phyloP scores from a whole-genome alignment of 2,797 vertebrate genomes.

The Chloroceryle inda region DNA sequence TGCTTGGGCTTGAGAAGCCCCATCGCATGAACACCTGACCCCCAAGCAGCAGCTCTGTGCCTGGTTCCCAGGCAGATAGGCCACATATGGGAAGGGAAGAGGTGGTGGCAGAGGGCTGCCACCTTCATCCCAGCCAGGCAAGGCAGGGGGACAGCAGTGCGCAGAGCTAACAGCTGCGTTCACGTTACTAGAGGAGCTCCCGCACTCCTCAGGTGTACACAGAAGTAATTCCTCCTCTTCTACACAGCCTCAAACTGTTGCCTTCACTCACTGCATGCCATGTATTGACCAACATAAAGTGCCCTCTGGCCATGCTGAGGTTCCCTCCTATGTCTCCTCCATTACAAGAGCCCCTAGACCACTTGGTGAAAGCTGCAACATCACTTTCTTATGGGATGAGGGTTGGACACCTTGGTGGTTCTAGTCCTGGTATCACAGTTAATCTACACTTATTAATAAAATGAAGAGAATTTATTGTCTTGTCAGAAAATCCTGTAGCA shows the following conservation, averaged over 20 bases:
- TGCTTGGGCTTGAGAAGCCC: not conserved
- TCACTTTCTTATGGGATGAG: not conserved
- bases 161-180: not conserved
- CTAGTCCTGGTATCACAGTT: not conserved
- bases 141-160: not conserved
- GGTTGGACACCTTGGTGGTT: not conserved
- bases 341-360: rapidly evolving
- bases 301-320: rapidly evolving
- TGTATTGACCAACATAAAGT: rapidly evolving
- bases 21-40: not conserved
- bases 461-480: not conserved
- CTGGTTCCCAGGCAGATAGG: not conserved
- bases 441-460: not conserved
- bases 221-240: not conserved
- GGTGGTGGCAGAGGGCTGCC: not conserved
- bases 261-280: rapidly evolving
- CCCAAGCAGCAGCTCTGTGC: rapidly evolving
- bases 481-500: not conserved
- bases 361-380: not conserved
- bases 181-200: not conserved
- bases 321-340: not conserved
- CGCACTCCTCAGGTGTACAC: not conserved
- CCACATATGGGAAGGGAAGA: not conserved
- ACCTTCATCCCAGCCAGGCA: rapidly evolving
- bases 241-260: not conserved